Evolutionary conservation across 2,113 vertebrate genomes (phyloP).

Genomic region (Otolemur garnettii): DNA sequence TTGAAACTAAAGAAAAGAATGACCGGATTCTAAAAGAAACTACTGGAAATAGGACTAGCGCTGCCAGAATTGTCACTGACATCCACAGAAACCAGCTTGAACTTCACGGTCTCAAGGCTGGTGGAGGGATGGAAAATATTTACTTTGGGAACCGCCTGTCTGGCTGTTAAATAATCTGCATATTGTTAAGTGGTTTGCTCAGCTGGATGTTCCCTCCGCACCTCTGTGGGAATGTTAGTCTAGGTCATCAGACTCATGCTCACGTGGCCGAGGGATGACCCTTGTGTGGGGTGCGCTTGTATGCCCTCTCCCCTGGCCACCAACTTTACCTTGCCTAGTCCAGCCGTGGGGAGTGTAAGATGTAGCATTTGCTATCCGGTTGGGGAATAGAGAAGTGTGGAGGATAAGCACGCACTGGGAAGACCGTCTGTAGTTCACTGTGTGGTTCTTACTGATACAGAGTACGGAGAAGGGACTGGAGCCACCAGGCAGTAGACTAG

Average conservation of each 20-base stretch:
- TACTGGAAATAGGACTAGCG: not conserved
- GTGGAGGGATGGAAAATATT: not conserved
- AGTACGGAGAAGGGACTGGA: not conserved
- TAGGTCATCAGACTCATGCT: not conserved
- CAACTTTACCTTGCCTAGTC: not conserved
- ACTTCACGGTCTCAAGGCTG: not conserved
- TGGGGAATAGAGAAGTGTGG: not conserved
- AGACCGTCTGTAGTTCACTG: not conserved
- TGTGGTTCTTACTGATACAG: not conserved
- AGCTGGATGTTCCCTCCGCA: not conserved
- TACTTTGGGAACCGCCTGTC: not conserved
- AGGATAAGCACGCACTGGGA: not conserved
- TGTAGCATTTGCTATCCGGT: not conserved
- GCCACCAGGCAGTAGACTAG: no score
- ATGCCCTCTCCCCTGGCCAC: no score
- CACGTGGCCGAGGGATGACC: not conserved
- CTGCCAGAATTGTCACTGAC: not conserved
- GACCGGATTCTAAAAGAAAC: constrained; percentile 28
- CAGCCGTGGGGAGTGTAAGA: not conserved
- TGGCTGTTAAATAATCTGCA: constrained; percentile 4
- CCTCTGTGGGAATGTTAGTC: not conserved
- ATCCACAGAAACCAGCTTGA: constrained; percentile 20
- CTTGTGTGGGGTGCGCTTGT: not conserved
- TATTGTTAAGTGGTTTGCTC: constrained; percentile 27
- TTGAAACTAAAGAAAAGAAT: constrained; percentile 52